Percentiles rank a stretch among this genome's conserved stretches.
These are phyloP conservation scores for Saturnia japonica DNA, from an alignment of 2,888 invertebrate species.

Conservation along the genomic window DNA sequence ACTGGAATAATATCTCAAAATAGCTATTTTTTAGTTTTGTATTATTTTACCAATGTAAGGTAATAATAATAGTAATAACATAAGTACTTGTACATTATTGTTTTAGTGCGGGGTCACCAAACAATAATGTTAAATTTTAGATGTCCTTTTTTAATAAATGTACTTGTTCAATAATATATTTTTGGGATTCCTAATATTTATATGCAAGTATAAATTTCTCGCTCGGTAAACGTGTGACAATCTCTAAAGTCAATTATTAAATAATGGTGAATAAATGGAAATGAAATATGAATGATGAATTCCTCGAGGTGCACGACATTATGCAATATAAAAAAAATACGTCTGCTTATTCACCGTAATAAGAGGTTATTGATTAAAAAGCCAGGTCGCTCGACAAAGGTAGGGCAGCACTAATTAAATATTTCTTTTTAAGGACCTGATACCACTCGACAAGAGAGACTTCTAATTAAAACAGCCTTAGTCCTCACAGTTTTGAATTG, in stretches of 20 bases:
- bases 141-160: too few species aligned
- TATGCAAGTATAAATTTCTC: neutral
- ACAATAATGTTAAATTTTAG: too few species aligned
- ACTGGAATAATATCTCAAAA: too few species aligned
- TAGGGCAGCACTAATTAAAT: constrained; percentile 30
- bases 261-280: neutral
- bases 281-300: neutral
- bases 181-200: too few species aligned
- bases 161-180: too few species aligned
- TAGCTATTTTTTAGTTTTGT: too few species aligned
- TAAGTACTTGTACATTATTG: too few species aligned
- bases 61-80: too few species aligned
- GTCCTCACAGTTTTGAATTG: constrained; percentile 70
- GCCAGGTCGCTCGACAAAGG: constrained; percentile 21
- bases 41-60: too few species aligned
- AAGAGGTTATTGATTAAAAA: constrained; percentile 25
- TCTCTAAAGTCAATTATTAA: neutral
- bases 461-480: constrained; percentile 72
- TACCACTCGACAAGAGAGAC: constrained; percentile 43
- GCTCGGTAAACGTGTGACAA: neutral
- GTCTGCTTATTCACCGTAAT: neutral
- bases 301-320: neutral
- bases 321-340: neutral
- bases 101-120: too few species aligned
- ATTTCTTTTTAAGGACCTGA: constrained; percentile 27